Base-by-base conservation (phyloP, 2,888 invertebrate genomes). In the Synergus itoensis region DNA sequence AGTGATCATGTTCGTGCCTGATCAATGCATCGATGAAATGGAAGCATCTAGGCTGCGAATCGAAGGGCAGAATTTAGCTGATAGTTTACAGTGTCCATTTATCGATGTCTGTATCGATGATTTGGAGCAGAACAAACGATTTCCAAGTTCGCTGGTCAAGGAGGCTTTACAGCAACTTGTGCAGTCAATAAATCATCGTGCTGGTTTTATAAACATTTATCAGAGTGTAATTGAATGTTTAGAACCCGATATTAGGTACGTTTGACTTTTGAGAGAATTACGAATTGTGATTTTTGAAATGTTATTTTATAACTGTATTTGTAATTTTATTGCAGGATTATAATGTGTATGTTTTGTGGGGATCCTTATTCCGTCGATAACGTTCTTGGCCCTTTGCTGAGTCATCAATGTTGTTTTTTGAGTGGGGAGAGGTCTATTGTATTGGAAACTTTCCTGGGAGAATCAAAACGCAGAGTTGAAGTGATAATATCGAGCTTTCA, bases 341-440 rank as follows among this genome's bases (percentile, higher is more conserved):
- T 97, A 92, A 97, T 99, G 94, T 98, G 98, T 92, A 96, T 98
- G 95, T 98, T 98, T 92, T 99, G 99, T 92, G 98, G 98, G 77
- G 99, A 99, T 92, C 97, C 98, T 1, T 98, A 96, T 91, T 96
- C 97, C 0, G 96, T 98, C 65, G 98, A 98, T 92, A 96, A 97
- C 82, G 97, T 98, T 78, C 93, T 99, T 79, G 96, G 96, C 18
- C 98, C 99, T 0, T 93, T 99, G 81, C 93, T 99, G 79, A 95
- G 96, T 88, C 98, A 98, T 90, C 97, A 97, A 85, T 96, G 97
- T 83, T 97, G 97, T 92, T 96, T 96, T 92, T 94, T 97, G 80
- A 96, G 97, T 69, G 96, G 97, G 0, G 97, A 98, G 89, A 95
- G 97, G 79, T 97, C 97, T 82, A 96, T 99, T 86, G 96, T 98